phyloP scores from a whole-genome alignment of 2,113 vertebrate species.

The Hyaena hyaena region DNA sequence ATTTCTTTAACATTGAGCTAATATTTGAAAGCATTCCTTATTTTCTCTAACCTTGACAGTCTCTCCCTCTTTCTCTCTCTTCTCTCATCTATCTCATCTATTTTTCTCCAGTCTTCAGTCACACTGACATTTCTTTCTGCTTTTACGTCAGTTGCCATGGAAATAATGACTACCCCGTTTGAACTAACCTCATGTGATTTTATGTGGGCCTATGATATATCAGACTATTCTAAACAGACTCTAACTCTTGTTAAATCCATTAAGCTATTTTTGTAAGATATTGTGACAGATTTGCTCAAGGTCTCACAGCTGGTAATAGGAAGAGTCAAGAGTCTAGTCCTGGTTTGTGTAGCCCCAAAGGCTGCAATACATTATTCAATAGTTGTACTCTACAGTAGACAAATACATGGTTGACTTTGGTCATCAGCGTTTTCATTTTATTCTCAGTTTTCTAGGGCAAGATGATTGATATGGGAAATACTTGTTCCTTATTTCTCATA shows the following conservation, averaged over 20 bases:
- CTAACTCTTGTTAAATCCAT: neutral
- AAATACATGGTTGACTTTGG: neutral
- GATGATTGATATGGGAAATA: neutral
- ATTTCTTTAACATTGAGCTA: neutral
- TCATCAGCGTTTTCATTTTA: neutral
- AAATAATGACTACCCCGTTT: neutral
- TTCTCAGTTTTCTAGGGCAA: neutral
- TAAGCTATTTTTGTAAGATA: neutral
- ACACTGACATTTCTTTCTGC: neutral
- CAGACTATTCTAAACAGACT: neutral
- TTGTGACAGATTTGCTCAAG: neutral
- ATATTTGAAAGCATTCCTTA: neutral
- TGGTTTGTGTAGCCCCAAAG: neutral
- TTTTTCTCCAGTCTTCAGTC: neutral
- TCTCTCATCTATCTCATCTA: neutral
- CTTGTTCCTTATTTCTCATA: neutral
- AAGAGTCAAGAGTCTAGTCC: neutral
- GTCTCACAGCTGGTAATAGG: neutral
- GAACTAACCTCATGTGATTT: neutral
- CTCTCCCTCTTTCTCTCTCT: neutral
- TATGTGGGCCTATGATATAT: neutral
- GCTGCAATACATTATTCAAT: neutral
- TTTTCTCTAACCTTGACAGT: neutral
- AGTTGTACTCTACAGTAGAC: neutral
- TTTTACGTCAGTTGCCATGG: neutral